phyloP scores from a whole-genome alignment of 2,113 vertebrate species.

The Thermophis baileyi region DNA sequence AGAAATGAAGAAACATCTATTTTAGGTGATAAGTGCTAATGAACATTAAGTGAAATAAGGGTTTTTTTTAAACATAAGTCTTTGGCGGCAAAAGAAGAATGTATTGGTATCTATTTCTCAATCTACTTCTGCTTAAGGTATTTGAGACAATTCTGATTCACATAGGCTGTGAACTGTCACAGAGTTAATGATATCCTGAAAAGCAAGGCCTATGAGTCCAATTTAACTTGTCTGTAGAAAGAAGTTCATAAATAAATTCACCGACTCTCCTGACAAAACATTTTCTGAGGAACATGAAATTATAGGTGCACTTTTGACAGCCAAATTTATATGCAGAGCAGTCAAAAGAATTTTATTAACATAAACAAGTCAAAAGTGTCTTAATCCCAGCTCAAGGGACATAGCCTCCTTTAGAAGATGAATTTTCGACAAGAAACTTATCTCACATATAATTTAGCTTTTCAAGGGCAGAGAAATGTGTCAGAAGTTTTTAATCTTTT shows the following conservation, averaged over 20 bases:
- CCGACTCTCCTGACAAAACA: constrained; percentile 61
- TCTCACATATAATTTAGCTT: constrained; percentile 48
- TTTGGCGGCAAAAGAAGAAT: constrained; percentile 35
- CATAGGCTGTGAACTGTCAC: constrained; percentile 57
- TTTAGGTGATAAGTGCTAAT: constrained; percentile 17
- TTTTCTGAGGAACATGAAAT: constrained; percentile 66
- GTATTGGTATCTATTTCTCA: constrained; percentile 40
- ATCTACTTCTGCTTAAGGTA: constrained; percentile 21
- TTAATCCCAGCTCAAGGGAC: constrained; percentile 57
- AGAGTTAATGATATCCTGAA: constrained; percentile 55
- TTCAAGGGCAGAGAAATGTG: not conserved
- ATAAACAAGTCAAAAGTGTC: constrained; percentile 59
- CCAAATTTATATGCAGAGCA: constrained; percentile 57
- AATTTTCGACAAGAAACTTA: constrained; percentile 46
- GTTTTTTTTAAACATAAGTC: not conserved
- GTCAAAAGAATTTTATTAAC: constrained; percentile 64
- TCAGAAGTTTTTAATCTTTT: constrained; percentile 22
- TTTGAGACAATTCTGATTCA: constrained; percentile 58
- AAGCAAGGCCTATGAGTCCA: constrained; percentile 52
- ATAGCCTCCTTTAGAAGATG: constrained; percentile 29
- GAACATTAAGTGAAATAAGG: constrained; percentile 29
- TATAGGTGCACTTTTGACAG: constrained; percentile 57
- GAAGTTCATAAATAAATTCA: constrained; percentile 63
- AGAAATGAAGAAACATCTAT: constrained; percentile 24
- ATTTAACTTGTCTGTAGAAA: constrained; percentile 60